A percentile compares a stretch with the other conserved stretches of the same genome.
These are phyloP conservation scores for Phalacrocorax brasilianus DNA, from an alignment of 2,113 vertebrate genomes.

Conservation along the genomic window DNA sequence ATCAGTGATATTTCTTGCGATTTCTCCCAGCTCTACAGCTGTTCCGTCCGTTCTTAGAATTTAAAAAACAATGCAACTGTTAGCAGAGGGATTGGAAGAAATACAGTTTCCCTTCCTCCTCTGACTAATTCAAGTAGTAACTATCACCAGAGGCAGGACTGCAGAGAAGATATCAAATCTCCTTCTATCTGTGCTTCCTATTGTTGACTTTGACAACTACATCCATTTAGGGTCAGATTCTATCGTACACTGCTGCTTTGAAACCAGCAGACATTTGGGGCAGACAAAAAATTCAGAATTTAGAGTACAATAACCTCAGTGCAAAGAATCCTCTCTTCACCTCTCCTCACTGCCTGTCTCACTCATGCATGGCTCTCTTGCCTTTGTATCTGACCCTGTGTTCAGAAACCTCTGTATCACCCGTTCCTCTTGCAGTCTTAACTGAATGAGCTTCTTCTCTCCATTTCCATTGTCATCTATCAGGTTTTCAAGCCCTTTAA, in stretches of 20 bases:
- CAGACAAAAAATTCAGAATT: conserved; percentile 27
- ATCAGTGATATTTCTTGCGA: neutral
- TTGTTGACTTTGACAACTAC: conserved; percentile 29
- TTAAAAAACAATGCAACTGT: neutral
- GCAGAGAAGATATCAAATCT: neutral
- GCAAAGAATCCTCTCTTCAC: neutral
- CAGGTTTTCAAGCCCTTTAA: neutral
- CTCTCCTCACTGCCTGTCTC: neutral
- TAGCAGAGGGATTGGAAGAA: neutral
- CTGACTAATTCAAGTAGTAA: neutral
- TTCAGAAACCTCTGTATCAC: neutral
- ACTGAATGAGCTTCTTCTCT: neutral
- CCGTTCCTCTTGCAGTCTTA: neutral
- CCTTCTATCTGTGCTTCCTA: conserved; percentile 5
- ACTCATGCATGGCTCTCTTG: neutral
- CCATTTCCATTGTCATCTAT: neutral
- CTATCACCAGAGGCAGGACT: neutral
- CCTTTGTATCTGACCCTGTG: neutral
- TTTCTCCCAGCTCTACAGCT: neutral
- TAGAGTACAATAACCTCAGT: neutral
- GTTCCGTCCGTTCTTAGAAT: neutral
- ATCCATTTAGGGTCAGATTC: conserved; percentile 17
- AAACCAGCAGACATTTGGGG: neutral
- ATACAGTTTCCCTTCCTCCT: neutral
- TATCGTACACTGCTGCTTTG: neutral